These are phyloP conservation scores for Gastracanthus pulcherrimus DNA, from an alignment of 2,888 invertebrate genomes.

Conservation along the genomic window DNA sequence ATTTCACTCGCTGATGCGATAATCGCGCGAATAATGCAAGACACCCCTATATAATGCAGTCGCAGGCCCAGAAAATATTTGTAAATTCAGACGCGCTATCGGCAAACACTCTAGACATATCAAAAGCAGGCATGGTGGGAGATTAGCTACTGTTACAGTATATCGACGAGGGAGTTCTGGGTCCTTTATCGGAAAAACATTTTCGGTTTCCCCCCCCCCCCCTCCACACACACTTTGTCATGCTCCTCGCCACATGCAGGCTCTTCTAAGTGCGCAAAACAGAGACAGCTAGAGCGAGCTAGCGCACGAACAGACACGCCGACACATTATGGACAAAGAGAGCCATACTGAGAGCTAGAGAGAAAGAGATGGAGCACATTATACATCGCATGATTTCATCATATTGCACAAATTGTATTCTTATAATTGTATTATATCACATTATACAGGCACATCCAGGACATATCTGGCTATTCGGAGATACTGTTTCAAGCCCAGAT, in stretches of 20 bases:
- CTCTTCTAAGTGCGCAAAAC: constrained; percentile 9
- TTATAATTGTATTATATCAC: not conserved
- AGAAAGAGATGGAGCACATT: constrained; percentile 23
- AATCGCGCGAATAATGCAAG: not conserved
- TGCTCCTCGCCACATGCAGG: not conserved
- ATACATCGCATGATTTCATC: no score
- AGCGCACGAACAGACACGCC: not conserved
- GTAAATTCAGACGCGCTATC: constrained; percentile 62
- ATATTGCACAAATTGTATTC: no score
- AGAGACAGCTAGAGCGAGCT: not conserved
- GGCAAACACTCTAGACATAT: constrained; percentile 4
- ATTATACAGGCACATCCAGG: no score
- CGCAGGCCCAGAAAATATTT: constrained; percentile 66
- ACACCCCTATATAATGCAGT: not conserved
- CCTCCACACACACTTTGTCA: no score
- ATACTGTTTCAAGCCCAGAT: constrained; percentile 63
- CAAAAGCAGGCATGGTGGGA: constrained; percentile 18
- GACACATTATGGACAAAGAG: not conserved
- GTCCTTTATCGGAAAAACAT: constrained; percentile 60
- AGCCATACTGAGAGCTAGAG: constrained; percentile 36
- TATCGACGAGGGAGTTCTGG: constrained; percentile 3
- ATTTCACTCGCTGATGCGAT: not conserved
- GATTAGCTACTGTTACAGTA: not conserved
- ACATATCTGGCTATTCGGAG: not conserved
- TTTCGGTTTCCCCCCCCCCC: constrained; percentile 48